phyloP scores from a whole-genome alignment of 2,888 invertebrate species.

The Sclerodermus sp. region DNA sequence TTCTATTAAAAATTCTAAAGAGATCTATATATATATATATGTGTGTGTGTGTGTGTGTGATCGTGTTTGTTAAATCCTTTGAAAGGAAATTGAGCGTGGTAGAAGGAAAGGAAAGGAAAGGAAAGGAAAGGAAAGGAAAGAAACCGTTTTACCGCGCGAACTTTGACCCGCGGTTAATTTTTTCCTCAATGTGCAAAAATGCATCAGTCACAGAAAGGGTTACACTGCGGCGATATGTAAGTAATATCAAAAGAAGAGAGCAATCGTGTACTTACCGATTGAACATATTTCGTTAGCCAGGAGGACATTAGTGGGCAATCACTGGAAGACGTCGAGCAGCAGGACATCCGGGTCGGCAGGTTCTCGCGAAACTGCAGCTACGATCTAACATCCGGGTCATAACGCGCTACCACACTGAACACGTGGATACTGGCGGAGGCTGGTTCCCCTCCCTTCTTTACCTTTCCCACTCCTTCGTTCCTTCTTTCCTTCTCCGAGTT shows the following conservation, averaged over 20 bases:
- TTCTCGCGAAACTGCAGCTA: conserved; percentile 56
- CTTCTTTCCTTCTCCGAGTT: conserved; percentile 17
- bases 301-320: conserved; percentile 52
- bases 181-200: too few relatives aligned
- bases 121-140: too few relatives aligned
- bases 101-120: too few relatives aligned
- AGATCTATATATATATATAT: too few relatives aligned
- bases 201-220: too few relatives aligned
- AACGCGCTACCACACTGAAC: conserved; percentile 58
- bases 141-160: too few relatives aligned
- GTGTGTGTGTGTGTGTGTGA: too few relatives aligned
- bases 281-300: conserved; percentile 56
- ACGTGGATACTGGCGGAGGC: conserved; percentile 55
- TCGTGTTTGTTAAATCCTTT: too few relatives aligned
- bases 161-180: too few relatives aligned
- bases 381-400: conserved; percentile 59
- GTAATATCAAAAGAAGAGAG: neutral
- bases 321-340: conserved; percentile 40
- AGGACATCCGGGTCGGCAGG: conserved; percentile 56
- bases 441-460: conserved; percentile 42
- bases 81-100: too few relatives aligned
- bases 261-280: conserved; percentile 51
- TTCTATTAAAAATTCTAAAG: too few relatives aligned
- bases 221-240: neutral
- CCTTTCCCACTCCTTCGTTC: conserved; percentile 21